Evolutionary conservation across 2,797 vertebrate genomes (phyloP).

Genomic region (Danio choprae): DNA sequence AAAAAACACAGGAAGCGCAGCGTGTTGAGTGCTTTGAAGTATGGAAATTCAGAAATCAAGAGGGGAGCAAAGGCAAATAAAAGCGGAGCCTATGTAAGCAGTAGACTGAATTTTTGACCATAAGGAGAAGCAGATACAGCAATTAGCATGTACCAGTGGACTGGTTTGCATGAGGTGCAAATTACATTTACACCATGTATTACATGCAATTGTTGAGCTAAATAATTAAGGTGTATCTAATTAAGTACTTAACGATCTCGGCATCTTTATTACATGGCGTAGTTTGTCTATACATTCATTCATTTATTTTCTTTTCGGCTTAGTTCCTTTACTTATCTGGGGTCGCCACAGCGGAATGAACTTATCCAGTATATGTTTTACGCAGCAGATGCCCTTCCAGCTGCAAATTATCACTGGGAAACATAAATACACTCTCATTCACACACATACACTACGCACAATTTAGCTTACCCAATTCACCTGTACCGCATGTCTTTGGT

Average conservation of each 20-base stretch:
- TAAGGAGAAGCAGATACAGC: neutral
- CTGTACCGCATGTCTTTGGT: too few species aligned
- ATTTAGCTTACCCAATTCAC: too few species aligned
- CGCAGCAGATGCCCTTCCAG: too few species aligned
- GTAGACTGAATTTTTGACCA: conserved; percentile 1
- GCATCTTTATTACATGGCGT: conserved; percentile 62
- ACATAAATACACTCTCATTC: too few species aligned
- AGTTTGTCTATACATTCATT: conserved; percentile 57
- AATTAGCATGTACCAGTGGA: neutral
- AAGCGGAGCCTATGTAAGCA: neutral
- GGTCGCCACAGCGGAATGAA: too few species aligned
- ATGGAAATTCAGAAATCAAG: conserved; percentile 10
- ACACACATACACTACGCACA: too few species aligned
- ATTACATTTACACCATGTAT: conserved; percentile 12
- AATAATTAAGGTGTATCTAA: conserved; percentile 72
- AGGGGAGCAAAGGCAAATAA: conserved; percentile 14
- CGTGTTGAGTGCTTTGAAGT: conserved; percentile 37
- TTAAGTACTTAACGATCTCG: conserved; percentile 72
- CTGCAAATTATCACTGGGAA: too few species aligned
- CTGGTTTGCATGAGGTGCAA: neutral
- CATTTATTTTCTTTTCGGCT: too few species aligned
- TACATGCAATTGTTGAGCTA: conserved; percentile 62
- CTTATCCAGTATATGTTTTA: too few species aligned
- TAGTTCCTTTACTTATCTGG: too few species aligned
- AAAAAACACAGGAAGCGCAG: neutral